Conservation (phyloP, 2,888 invertebrate species). For the Heliconius hortense region DNA sequence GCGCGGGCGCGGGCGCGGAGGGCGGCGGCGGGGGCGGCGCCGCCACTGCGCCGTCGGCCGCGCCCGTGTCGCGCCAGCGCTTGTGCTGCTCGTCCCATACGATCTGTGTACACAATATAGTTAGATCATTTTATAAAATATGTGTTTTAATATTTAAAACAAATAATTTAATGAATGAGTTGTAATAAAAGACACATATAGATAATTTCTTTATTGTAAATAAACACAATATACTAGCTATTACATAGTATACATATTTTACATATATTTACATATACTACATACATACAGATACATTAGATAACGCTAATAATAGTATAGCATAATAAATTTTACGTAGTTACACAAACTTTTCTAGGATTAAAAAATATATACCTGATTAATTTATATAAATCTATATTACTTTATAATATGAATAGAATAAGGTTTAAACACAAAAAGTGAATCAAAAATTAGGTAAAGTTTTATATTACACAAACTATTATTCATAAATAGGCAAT, state of each 20-base stretch:
- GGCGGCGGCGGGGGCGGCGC: constrained; percentile 62
- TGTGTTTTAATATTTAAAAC: neutral
- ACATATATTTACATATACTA: neutral
- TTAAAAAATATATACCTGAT: too few species aligned
- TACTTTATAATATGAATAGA: too few species aligned
- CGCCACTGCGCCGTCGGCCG: constrained; percentile 80
- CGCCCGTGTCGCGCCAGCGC: constrained; percentile 93
- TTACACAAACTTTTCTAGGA: too few species aligned
- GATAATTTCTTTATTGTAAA: neutral
- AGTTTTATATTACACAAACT: too few species aligned
- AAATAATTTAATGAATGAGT: neutral
- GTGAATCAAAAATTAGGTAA: too few species aligned
- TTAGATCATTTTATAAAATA: neutral
- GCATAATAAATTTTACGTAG: too few species aligned
- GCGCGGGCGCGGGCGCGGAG: constrained; percentile 67
- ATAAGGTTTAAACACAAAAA: too few species aligned
- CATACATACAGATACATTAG: neutral
- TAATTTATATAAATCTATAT: too few species aligned
- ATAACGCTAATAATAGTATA: too few species aligned
- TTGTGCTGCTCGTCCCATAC: constrained; percentile 95
- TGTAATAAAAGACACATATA: constrained; percentile 17
- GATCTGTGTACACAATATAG: constrained; percentile 83
- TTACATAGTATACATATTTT: neutral
- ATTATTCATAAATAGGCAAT: too few species aligned
- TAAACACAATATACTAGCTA: neutral